These are phyloP conservation scores for Oostethus manadensis DNA, from an alignment of 2,113 vertebrate species.

Conservation along the genomic window DNA sequence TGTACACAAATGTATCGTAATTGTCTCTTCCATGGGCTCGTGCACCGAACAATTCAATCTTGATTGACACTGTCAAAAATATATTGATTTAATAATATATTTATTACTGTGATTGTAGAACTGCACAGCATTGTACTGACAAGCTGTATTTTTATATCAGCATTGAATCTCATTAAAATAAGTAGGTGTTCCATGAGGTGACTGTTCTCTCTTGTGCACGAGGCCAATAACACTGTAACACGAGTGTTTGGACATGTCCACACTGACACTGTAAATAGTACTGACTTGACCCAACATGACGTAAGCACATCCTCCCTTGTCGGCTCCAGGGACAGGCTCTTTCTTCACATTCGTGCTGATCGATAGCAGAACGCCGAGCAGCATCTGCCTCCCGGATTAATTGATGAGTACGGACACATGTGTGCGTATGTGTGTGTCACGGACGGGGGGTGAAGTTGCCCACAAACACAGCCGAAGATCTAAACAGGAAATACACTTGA, in stretches of 20 bases:
- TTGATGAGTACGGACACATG: constrained; percentile 33
- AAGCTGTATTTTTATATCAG: too few relatives aligned
- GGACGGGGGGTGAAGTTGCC: constrained; percentile 32
- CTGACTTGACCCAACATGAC: not conserved
- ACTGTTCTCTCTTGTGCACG: not conserved
- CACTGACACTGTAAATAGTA: not conserved
- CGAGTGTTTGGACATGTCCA: not conserved
- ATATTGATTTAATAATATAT: too few relatives aligned
- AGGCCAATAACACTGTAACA: not conserved
- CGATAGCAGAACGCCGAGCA: constrained; percentile 37
- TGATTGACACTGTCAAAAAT: not conserved
- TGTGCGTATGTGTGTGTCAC: constrained; percentile 11
- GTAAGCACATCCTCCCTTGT: constrained; percentile 1
- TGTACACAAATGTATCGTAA: too few relatives aligned
- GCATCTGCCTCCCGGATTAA: constrained; percentile 48
- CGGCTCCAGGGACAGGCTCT: constrained; percentile 19
- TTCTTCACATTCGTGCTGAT: constrained; percentile 25
- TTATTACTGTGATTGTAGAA: too few relatives aligned
- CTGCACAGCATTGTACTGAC: too few relatives aligned
- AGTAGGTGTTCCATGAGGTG: not conserved
- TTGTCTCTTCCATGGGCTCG: too few relatives aligned
- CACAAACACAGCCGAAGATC: constrained; percentile 56
- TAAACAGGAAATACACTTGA: constrained; percentile 64
- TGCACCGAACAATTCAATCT: not conserved
- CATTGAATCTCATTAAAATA: not conserved